Evolutionary conservation across 1,140 invertebrate genomes (phyloP).

Genomic region (Vollenhovia emeryi): DNA sequence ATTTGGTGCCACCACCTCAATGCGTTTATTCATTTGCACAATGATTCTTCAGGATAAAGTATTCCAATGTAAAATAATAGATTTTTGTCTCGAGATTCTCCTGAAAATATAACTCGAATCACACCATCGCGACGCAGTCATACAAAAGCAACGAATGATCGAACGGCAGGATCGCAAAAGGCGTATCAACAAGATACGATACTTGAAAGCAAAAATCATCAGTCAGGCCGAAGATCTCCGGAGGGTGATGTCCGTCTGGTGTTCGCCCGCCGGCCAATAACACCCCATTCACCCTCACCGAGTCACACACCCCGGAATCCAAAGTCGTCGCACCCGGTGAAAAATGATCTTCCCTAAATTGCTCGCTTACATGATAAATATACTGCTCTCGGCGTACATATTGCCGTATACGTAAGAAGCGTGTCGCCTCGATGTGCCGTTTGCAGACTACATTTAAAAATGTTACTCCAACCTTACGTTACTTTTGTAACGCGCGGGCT

Average conservation of each 20-base stretch:
- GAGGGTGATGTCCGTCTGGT: slow-evolving; percentile 83
- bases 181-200: slow-evolving; percentile 37
- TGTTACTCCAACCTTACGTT: background rate
- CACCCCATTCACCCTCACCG: slow-evolving; percentile 65
- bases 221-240: slow-evolving; percentile 80
- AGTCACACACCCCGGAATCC: slow-evolving; percentile 69
- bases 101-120: background rate
- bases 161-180: slow-evolving; percentile 37
- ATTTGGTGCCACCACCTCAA: too few relatives aligned
- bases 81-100: background rate
- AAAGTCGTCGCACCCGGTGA: slow-evolving; percentile 81
- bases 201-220: slow-evolving; percentile 78
- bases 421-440: background rate
- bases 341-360: slow-evolving; percentile 86
- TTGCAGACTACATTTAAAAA: slow-evolving; percentile 46
- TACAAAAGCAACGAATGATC: slow-evolving; percentile 40
- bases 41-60: background rate
- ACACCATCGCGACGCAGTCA: background rate
- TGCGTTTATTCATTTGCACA: background rate
- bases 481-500: background rate
- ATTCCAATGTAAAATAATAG: background rate
- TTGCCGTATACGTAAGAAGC: slow-evolving; percentile 55
- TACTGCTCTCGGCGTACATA: slow-evolving; percentile 74
- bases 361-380: slow-evolving; percentile 86
- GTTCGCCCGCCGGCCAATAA: slow-evolving; percentile 83